phyloP scores from a whole-genome alignment of 2,113 vertebrate species.

The Anas platyrhynchos region DNA sequence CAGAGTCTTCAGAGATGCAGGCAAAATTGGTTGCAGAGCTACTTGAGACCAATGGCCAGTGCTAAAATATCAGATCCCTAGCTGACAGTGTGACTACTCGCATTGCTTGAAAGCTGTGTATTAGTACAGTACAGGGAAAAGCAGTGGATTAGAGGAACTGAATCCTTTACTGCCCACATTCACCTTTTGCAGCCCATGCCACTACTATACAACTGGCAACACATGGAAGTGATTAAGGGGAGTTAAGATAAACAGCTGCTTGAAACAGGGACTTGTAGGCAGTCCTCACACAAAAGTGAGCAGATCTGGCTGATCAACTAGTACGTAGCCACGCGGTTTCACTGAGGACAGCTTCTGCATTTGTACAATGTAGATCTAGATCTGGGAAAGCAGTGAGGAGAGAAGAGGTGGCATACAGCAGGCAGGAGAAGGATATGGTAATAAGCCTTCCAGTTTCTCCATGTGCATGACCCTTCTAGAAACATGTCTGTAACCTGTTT shows the following conservation, averaged over 20 bases:
- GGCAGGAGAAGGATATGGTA: background rate
- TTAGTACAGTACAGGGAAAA: too few species aligned
- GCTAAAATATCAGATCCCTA: background rate
- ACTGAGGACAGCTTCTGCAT: background rate
- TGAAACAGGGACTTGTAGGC: background rate
- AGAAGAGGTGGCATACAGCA: background rate
- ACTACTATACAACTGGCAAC: background rate
- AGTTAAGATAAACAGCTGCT: background rate
- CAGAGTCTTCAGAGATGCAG: background rate
- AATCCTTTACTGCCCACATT: background rate
- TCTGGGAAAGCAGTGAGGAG: background rate
- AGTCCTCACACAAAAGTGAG: background rate
- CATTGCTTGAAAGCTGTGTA: background rate
- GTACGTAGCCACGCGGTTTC: background rate
- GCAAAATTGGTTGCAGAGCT: background rate
- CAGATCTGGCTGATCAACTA: background rate
- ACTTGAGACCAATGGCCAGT: background rate
- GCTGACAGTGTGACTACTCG: background rate
- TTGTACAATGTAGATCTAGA: too few species aligned
- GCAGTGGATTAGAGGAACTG: background rate
- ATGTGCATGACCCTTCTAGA: background rate
- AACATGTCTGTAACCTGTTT: background rate
- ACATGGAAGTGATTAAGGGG: fast-evolving
- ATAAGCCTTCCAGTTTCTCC: background rate
- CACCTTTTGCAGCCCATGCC: background rate